A percentile compares a stretch with the other conserved stretches of the same genome.
These are phyloP conservation scores for Periophthalmodon schlosseri DNA, from an alignment of 2,113 vertebrate species.

Conservation along the genomic window DNA sequence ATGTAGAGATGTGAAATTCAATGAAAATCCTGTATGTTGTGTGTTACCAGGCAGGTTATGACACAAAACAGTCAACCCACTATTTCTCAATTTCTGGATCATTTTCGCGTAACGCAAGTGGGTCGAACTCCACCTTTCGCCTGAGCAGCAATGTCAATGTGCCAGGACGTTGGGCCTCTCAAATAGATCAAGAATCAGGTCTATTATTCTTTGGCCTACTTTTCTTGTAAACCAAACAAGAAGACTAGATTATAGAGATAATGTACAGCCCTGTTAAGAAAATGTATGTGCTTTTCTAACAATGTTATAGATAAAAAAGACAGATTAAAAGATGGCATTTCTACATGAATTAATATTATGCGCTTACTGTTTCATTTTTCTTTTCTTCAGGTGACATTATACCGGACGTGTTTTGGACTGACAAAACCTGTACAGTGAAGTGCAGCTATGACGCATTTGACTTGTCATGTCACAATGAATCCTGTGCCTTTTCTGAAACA, in stretches of 20 bases:
- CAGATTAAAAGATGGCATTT: constrained; percentile 47
- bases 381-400: too few relatives aligned
- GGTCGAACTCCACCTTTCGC: background rate
- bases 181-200: constrained; percentile 12
- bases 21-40: background rate
- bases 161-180: constrained; percentile 59
- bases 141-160: constrained; percentile 43
- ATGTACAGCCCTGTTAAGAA: background rate
- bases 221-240: too few relatives aligned
- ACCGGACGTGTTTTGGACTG: constrained; percentile 60
- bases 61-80: constrained; percentile 34
- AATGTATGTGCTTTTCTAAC: background rate
- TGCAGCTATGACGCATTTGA: constrained; percentile 50
- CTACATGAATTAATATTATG: too few relatives aligned
- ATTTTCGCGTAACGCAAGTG: background rate
- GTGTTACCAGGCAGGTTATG: constrained; percentile 61
- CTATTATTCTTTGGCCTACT: background rate
- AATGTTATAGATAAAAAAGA: background rate
- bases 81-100: constrained; percentile 55
- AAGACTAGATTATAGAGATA: background rate
- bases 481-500: constrained; percentile 58
- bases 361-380: too few relatives aligned
- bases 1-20: background rate
- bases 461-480: constrained; percentile 37
- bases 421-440: constrained; percentile 46